Evolutionary conservation across 2,797 vertebrate genomes (phyloP).

Genomic region (Macrochelys suwanniensis): DNA sequence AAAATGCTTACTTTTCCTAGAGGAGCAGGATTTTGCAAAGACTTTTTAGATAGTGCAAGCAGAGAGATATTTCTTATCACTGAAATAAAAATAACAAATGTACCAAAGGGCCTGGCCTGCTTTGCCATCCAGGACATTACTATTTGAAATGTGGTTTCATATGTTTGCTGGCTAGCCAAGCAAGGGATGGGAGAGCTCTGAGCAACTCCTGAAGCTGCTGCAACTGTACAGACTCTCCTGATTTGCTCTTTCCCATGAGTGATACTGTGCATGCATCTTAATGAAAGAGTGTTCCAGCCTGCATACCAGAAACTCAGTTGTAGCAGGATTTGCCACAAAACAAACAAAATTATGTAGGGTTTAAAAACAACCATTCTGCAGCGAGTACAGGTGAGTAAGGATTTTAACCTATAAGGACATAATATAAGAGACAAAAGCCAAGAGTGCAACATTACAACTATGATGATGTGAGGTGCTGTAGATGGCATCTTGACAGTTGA

Average conservation of each 20-base stretch:
- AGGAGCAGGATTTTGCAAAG: not conserved
- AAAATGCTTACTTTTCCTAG: not conserved
- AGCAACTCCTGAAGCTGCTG: not conserved
- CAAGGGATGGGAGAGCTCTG: not conserved
- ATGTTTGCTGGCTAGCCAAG: not conserved
- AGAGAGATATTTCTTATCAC: not conserved
- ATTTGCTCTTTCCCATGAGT: not conserved
- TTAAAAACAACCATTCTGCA: not conserved
- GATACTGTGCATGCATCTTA: rapidly evolving
- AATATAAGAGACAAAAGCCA: not conserved
- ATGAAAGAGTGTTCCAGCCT: not conserved
- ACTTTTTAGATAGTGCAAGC: not conserved
- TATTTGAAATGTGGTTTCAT: not conserved
- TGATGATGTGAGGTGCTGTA: not conserved
- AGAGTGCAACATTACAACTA: not conserved
- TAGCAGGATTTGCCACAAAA: not conserved
- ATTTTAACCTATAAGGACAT: not conserved
- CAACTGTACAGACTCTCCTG: not conserved
- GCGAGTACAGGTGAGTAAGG: not conserved
- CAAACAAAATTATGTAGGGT: not conserved
- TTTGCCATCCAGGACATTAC: not conserved
- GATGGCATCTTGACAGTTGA: not conserved
- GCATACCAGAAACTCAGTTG: not conserved
- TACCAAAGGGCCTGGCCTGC: not conserved
- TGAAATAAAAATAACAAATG: not conserved